Percentiles rank a stretch among this genome's conserved stretches.
These are phyloP conservation scores for Odobenus rosmarus DNA, from an alignment of 2,113 vertebrate species.

Conservation along the genomic window DNA sequence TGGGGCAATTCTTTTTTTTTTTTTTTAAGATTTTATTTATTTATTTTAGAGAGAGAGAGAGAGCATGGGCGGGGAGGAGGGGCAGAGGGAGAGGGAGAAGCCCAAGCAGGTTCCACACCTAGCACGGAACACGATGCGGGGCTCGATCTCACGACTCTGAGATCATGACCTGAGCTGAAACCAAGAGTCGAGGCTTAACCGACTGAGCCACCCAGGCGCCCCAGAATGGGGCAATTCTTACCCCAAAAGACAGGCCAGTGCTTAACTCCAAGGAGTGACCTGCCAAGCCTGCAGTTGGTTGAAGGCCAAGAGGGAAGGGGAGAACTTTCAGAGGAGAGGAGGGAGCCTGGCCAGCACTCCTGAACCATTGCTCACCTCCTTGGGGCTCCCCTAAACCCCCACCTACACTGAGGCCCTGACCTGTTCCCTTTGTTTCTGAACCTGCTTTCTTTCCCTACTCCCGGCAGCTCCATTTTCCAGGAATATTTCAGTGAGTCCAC, in stretches of 20 bases:
- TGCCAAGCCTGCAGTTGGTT: accelerated
- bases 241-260: background rate
- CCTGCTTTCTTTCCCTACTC: background rate
- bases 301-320: background rate
- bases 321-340: background rate
- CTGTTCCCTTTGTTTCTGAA: background rate
- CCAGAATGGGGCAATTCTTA: accelerated
- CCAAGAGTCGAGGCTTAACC: background rate
- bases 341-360: background rate
- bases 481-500: background rate
- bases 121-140: accelerated
- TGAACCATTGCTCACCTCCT: accelerated
- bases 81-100: background rate
- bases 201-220: background rate
- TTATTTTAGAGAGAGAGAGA: background rate
- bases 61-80: background rate
- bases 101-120: background rate
- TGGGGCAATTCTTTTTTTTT: no score
- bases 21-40: background rate
- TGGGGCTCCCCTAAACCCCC: background rate
- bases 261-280: background rate
- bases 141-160: background rate
- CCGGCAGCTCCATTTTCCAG: background rate
- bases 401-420: background rate
- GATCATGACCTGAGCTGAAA: background rate